Evolutionary conservation across 92 coral and sea anemone species (phyloP), one percentile per base, ranked within the genome.

Genomic region (Virgularia gustaviana): DNA sequence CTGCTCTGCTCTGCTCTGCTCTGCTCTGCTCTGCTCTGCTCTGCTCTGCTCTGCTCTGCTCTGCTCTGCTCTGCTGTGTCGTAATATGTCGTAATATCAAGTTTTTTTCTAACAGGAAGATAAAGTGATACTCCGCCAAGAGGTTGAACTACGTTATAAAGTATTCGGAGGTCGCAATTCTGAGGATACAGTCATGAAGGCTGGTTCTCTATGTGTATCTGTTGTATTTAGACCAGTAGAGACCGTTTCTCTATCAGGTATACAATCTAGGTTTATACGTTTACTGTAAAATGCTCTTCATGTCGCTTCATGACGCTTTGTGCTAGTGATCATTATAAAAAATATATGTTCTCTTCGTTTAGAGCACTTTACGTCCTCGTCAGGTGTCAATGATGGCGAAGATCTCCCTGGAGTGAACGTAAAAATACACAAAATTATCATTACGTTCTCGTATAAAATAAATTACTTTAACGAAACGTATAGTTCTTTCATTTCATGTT

Each of bases 401-500:
- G 90, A 88, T 36, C 76, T 90, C 11, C 90, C 90, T 18, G 96
- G 88, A 60, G 85, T 90, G 52, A 90, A 90, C 28, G 96, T 90
- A 66, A 81, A 85, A 15, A 33, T 58, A 7, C 3, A 39, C 34
- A 30, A 59, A 25, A 25, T 38, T 15, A 31, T 35, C 33, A 24
- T 0, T n/a, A n/a, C n/a, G n/a, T n/a, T n/a, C n/a, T n/a, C n/a
- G n/a, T n/a, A n/a, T n/a, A n/a, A n/a, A n/a, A n/a, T n/a, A n/a
- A n/a, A n/a, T n/a, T n/a, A n/a, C n/a, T n/a, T n/a, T n/a, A n/a
- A n/a, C n/a, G n/a, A n/a, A n/a, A n/a, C n/a, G n/a, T n/a, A n/a
- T n/a, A n/a, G n/a, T n/a, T n/a, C n/a, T n/a, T n/a, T n/a, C n/a
- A n/a, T n/a, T n/a, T n/a, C n/a, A n/a, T n/a, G n/a, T n/a, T n/a